Evolutionary conservation across 2,113 vertebrate genomes (phyloP), one percentile per base, ranked within the genome.

Genomic region (Ochotona princeps): DNA sequence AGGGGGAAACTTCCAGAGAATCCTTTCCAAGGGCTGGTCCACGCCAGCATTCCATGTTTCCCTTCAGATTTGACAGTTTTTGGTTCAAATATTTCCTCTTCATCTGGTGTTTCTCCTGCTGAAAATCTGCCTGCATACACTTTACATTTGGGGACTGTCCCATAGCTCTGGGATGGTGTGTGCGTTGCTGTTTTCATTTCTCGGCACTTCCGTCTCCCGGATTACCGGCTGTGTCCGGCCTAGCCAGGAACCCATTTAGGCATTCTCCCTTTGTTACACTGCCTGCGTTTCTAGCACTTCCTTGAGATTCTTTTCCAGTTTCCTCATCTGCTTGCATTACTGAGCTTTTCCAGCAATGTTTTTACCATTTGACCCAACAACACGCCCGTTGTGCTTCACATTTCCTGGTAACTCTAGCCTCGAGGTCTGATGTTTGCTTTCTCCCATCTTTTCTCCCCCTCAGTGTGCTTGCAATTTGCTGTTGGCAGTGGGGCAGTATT

Each of bases 51-150:
- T 44, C 38, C 38, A 44, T 44, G 38, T 73, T 83, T 76, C 23
- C 49, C 35, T 49, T 26, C 76, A 54, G 66, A 93, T 83, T 83
- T 88, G 70, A n/a, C 21, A 91, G 54, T 67, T 69, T 74, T 35
- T 91, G 60, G 17, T 57, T 66, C 20, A 44, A 69, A 47, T 75
- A 87, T 91, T 76, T 85, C 60, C 76, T 83, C 28, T 83, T 81
- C 28, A 9, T 12, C 54, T 17, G 54, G 54, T 11, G 54, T 70
- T 65, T 10, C 57, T 74, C 35, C 60, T 75, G 51, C 70, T 73
- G 5, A 18, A 63, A 70, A 78, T 78, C 35, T 17, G 15, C 25
- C 51, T 61, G 81, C 26, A 51, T 30, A 25, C 21, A 32, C 80
- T 57, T 89, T 89, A 85, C 67, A 28, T 35, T 90, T 47, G 84